A percentile compares a stretch with the other conserved stretches of the same genome.
Evolutionary conservation across 2,888 invertebrate genomes (phyloP).

Genomic region (Tetrapedia diversipes): DNA sequence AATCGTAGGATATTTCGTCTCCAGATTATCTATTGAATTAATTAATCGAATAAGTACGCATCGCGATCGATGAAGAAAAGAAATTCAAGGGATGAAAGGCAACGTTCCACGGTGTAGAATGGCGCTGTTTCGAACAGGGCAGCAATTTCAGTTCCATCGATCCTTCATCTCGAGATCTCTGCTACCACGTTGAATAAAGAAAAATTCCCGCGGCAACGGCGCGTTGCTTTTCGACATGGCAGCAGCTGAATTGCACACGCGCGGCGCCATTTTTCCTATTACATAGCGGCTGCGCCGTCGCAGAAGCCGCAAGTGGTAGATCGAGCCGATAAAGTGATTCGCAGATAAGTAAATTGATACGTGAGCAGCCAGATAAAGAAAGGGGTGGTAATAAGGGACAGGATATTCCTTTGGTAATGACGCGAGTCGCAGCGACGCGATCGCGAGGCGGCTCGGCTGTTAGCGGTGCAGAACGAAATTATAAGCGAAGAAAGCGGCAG

Average conservation of each 20-base stretch:
- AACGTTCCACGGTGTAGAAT: too few species aligned
- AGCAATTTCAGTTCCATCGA: conserved; percentile 17
- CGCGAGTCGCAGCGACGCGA: conserved; percentile 59
- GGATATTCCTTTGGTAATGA: conserved; percentile 63
- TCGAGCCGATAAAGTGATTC: conserved; percentile 67
- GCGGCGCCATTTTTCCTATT: conserved; percentile 60
- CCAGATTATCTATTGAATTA: too few species aligned
- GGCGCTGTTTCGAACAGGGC: not conserved
- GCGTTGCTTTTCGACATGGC: conserved; percentile 59
- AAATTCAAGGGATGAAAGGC: not conserved
- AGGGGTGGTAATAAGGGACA: conserved; percentile 64
- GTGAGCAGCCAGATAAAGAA: conserved; percentile 64
- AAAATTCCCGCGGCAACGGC: conserved; percentile 30
- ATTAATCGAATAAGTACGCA: too few species aligned
- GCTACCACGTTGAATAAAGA: not conserved
- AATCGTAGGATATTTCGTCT: too few species aligned
- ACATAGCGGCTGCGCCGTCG: conserved; percentile 49
- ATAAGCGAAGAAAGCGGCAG: conserved; percentile 60
- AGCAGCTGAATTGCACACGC: conserved; percentile 66
- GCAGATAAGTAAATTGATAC: conserved; percentile 73
- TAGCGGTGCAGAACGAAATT: conserved; percentile 64
- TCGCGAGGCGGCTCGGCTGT: conserved; percentile 48
- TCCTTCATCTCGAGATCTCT: not conserved
- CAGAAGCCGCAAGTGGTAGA: conserved; percentile 60
- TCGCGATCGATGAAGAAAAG: too few species aligned